These are phyloP conservation scores for Columba livia DNA, from an alignment of 2,113 vertebrate genomes.

Conservation along the genomic window DNA sequence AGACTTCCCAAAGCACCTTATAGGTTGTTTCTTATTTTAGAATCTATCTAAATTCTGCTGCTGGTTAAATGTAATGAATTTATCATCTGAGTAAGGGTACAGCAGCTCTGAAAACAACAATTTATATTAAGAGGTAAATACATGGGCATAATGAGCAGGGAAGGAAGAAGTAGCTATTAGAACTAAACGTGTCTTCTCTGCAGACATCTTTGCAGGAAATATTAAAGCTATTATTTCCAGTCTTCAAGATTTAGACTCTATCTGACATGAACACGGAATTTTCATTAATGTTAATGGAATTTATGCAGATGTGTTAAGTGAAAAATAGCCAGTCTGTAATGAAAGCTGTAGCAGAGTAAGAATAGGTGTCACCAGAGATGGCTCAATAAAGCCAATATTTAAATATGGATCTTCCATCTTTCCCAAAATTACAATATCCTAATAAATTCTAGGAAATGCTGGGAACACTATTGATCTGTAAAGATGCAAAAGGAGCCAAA, in stretches of 20 bases:
- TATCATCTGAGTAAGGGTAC: background rate
- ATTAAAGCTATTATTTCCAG: conserved; percentile 10
- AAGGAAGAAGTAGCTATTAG: conserved; percentile 3
- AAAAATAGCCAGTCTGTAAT: background rate
- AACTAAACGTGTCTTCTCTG: background rate
- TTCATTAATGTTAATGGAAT: background rate
- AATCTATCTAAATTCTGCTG: background rate
- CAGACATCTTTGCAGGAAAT: conserved; percentile 20
- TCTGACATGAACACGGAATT: conserved; percentile 1
- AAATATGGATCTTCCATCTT: background rate
- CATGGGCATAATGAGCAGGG: background rate
- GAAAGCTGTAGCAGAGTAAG: background rate
- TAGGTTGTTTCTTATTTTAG: conserved; percentile 2
- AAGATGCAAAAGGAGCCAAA: background rate
- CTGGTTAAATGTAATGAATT: background rate
- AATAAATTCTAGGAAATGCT: background rate
- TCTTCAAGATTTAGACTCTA: background rate
- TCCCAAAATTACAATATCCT: background rate
- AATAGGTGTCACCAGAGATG: background rate
- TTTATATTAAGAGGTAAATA: conserved; percentile 23
- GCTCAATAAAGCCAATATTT: background rate
- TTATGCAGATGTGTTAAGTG: background rate
- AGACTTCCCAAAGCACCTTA: background rate
- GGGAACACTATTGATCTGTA: background rate
- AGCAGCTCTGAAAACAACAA: background rate